Conservation (phyloP, 2,113 vertebrate genomes). For the Lagopus leucura region DNA sequence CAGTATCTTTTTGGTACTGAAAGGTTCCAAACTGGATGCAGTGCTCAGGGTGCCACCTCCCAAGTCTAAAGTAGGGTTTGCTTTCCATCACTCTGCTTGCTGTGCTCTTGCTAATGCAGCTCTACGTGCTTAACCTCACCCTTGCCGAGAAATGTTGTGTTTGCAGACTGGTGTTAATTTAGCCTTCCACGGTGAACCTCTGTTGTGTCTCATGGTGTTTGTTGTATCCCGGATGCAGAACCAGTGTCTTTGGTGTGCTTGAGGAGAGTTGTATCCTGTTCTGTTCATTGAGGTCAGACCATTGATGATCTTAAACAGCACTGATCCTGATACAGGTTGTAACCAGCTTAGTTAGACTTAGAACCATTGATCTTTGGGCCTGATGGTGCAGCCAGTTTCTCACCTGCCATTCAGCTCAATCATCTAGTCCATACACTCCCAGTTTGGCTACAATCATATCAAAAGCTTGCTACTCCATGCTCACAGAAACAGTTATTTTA, state of each 20-base stretch:
- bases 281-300: not conserved
- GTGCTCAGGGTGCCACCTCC: not conserved
- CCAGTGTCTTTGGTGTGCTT: not conserved
- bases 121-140: not conserved
- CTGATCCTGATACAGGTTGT: not conserved
- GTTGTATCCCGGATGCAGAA: not conserved
- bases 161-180: not conserved
- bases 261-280: not conserved
- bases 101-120: not conserved
- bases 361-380: not conserved
- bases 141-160: accelerated
- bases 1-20: not conserved
- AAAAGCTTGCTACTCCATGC: not conserved
- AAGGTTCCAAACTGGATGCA: not conserved
- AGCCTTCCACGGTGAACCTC: not conserved
- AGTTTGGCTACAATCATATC: not conserved
- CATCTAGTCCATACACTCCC: not conserved
- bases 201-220: not conserved
- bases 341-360: not conserved
- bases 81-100: not conserved
- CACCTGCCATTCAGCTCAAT: not conserved
- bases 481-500: not conserved
- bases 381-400: not conserved
- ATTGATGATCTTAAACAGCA: not conserved
- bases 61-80: not conserved